A percentile compares a stretch with the other conserved stretches of the same genome.
These are phyloP conservation scores for Vipera latastei DNA, from an alignment of 2,797 vertebrate genomes.

Conservation along the genomic window DNA sequence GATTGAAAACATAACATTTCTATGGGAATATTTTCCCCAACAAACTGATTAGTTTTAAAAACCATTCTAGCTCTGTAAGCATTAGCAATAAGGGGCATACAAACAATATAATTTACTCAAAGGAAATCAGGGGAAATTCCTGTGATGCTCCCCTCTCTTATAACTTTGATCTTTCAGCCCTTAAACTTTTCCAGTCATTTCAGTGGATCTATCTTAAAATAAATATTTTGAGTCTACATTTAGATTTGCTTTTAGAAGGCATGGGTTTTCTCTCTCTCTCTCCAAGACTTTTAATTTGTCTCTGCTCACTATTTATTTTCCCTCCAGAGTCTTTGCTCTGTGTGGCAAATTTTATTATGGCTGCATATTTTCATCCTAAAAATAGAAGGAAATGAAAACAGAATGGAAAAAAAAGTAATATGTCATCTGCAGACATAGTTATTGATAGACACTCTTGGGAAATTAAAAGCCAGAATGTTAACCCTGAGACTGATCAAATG, in stretches of 20 bases:
- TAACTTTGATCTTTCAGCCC: background rate
- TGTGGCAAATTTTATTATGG: background rate
- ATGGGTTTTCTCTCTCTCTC: background rate
- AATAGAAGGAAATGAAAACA: conserved; percentile 28
- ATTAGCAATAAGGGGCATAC: background rate
- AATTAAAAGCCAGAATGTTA: background rate
- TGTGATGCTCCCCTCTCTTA: background rate
- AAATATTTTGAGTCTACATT: background rate
- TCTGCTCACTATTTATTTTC: background rate
- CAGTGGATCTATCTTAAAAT: background rate
- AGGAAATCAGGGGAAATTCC: conserved; percentile 16
- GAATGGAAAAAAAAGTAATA: background rate
- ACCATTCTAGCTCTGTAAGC: background rate
- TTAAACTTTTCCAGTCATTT: background rate
- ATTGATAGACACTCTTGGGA: conserved; percentile 4
- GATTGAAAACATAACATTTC: background rate
- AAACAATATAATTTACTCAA: background rate
- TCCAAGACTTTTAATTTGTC: background rate
- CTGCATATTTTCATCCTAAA: conserved; percentile 14
- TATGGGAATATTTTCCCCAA: conserved; percentile 12
- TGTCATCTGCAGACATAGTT: background rate
- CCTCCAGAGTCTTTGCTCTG: background rate
- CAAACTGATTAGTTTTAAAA: conserved; percentile 19
- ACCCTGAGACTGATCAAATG: background rate
- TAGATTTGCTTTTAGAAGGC: background rate